phyloP scores from a whole-genome alignment of 2,888 invertebrate species.

The Andrena bucephala region DNA sequence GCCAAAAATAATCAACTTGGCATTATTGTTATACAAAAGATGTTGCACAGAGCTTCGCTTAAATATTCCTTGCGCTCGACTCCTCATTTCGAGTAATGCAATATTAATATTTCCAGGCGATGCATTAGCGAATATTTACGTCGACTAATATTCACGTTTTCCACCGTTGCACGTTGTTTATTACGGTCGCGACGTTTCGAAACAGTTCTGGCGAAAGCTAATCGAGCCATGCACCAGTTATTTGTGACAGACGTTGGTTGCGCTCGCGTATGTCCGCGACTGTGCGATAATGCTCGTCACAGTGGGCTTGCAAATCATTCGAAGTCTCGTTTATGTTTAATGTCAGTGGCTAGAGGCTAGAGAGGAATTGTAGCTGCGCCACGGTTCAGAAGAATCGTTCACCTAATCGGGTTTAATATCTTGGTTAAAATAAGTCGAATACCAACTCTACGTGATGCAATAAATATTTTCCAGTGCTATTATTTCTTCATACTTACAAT shows the following conservation, averaged over 20 bases:
- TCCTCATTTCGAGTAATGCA: background rate
- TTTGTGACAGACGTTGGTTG: slow-evolving; percentile 26
- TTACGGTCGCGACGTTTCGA: slow-evolving; percentile 23
- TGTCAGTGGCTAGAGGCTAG: no score
- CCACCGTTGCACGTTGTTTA: slow-evolving; percentile 19
- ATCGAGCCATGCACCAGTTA: slow-evolving; percentile 36
- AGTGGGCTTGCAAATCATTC: background rate
- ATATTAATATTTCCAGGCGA: background rate
- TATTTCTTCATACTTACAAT: no score
- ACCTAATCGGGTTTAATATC: no score
- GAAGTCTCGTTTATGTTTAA: background rate
- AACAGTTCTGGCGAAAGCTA: slow-evolving; percentile 15
- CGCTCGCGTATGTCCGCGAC: slow-evolving; percentile 14
- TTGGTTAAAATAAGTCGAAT: no score
- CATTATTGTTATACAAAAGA: background rate
- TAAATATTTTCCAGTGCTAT: no score
- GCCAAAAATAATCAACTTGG: no score
- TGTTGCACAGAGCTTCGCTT: background rate
- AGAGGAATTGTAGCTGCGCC: no score
- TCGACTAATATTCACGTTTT: slow-evolving; percentile 31
- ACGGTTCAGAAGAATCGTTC: no score
- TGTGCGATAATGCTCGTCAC: slow-evolving; percentile 19
- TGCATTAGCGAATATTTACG: slow-evolving; percentile 11
- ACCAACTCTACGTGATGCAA: no score
- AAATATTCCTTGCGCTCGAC: background rate